phyloP scores from a whole-genome alignment of 2,888 invertebrate genomes.

The Morpho deidamia region DNA sequence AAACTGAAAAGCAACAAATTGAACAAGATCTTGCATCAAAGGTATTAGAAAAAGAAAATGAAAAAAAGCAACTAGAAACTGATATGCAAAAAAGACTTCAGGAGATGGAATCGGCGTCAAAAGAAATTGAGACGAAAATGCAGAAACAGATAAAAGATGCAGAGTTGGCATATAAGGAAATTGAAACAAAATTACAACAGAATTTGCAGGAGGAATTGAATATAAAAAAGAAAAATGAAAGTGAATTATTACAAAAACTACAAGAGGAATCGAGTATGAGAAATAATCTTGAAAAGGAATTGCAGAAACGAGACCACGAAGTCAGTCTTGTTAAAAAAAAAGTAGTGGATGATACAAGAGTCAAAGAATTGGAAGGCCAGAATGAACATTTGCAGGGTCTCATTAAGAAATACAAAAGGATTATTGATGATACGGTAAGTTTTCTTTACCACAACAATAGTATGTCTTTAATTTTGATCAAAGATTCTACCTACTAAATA shows the following conservation, averaged over 20 bases:
- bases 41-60: constrained; percentile 12
- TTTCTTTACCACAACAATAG: not conserved
- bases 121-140: constrained; percentile 24
- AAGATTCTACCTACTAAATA: no score
- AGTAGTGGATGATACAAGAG: constrained; percentile 37
- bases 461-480: not conserved
- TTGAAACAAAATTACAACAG: constrained; percentile 21
- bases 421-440: constrained; percentile 88
- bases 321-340: constrained; percentile 9
- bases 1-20: constrained; percentile 23
- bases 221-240: constrained; percentile 20
- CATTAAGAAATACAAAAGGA: constrained; percentile 84
- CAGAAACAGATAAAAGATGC: constrained; percentile 21
- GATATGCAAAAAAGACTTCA: constrained; percentile 15
- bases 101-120: constrained; percentile 12
- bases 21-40: constrained; percentile 13
- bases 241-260: constrained; percentile 22
- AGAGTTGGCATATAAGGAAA: constrained; percentile 16
- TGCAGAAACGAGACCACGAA: constrained; percentile 25
- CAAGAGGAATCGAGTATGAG: constrained; percentile 28
- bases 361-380: constrained; percentile 76
- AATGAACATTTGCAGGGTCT: constrained; percentile 81
- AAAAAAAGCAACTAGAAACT: constrained; percentile 17
- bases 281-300: constrained; percentile 21
- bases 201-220: constrained; percentile 21